Conservation (phyloP, 2,113 vertebrate species). For the Miniopterus natalensis region DNA sequence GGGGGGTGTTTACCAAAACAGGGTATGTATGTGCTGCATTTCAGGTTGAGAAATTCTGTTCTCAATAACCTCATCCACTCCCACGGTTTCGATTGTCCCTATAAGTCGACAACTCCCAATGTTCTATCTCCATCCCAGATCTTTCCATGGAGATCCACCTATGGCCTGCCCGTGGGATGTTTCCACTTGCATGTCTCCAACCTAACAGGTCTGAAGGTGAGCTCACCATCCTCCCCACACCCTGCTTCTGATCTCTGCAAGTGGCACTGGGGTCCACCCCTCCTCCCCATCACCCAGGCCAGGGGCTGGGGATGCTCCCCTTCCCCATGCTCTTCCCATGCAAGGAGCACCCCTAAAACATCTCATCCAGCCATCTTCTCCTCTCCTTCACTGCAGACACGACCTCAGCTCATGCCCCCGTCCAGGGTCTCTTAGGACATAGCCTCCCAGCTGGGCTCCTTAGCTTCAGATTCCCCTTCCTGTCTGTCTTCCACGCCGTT, state of each 20-base stretch:
- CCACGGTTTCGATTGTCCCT: neutral
- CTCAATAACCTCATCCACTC: slow-evolving; percentile 44
- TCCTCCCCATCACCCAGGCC: neutral
- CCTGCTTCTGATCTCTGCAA: neutral
- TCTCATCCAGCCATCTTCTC: neutral
- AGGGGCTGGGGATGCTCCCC: too few species aligned
- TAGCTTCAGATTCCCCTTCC: neutral
- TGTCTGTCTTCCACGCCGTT: neutral
- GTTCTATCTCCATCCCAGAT: slow-evolving; percentile 35
- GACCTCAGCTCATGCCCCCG: too few species aligned
- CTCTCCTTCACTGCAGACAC: neutral
- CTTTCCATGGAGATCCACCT: neutral
- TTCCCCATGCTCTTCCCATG: neutral
- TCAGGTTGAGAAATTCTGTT: slow-evolving; percentile 44
- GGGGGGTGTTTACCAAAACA: neutral
- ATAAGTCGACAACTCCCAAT: neutral
- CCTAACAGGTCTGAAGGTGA: neutral
- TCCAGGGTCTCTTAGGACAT: neutral
- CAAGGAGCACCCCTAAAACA: neutral
- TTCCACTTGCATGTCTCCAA: neutral
- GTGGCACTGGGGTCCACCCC: too few species aligned
- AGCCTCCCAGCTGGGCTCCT: neutral
- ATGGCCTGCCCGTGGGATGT: neutral
- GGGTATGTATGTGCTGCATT: too few species aligned
- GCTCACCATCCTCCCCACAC: neutral